A percentile compares a stretch with the other conserved stretches of the same genome.
phyloP scores from a whole-genome alignment of 2,797 vertebrate genomes.

The Hozukius guyotensis region DNA sequence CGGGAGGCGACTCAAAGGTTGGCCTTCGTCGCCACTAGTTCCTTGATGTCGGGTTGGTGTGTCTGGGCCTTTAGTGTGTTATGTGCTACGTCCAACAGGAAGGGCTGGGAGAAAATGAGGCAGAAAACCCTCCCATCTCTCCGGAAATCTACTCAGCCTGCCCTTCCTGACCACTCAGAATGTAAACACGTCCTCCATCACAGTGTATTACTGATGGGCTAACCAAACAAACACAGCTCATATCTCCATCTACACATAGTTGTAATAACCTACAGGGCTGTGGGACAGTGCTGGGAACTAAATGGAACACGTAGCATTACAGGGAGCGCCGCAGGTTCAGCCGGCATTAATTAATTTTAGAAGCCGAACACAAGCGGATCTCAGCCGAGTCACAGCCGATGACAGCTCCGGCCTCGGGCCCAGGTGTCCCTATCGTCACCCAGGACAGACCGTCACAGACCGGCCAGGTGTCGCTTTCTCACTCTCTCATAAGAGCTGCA shows the following conservation, averaged over 20 bases:
- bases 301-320: background rate
- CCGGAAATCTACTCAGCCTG: constrained; percentile 77
- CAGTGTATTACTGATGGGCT: constrained; percentile 49
- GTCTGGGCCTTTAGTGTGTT: background rate
- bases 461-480: constrained; percentile 16
- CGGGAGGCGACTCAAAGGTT: too few relatives aligned
- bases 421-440: constrained; percentile 31
- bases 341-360: constrained; percentile 1
- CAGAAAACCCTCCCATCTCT: constrained; percentile 67
- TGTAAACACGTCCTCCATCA: constrained; percentile 67
- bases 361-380: background rate
- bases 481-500: background rate
- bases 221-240: constrained; percentile 74
- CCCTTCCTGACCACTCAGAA: constrained; percentile 75
- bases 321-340: background rate
- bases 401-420: constrained; percentile 13
- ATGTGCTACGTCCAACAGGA: constrained; percentile 66
- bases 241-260: constrained; percentile 55
- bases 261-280: constrained; percentile 46
- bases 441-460: background rate
- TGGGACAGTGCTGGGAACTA: background rate
- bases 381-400: constrained; percentile 25
- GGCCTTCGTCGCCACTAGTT: too few relatives aligned
- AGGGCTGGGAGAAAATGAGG: constrained; percentile 74
- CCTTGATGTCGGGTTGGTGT: too few relatives aligned